Base-by-base conservation (phyloP, 2,113 vertebrate genomes). In the Canis aureus region DNA sequence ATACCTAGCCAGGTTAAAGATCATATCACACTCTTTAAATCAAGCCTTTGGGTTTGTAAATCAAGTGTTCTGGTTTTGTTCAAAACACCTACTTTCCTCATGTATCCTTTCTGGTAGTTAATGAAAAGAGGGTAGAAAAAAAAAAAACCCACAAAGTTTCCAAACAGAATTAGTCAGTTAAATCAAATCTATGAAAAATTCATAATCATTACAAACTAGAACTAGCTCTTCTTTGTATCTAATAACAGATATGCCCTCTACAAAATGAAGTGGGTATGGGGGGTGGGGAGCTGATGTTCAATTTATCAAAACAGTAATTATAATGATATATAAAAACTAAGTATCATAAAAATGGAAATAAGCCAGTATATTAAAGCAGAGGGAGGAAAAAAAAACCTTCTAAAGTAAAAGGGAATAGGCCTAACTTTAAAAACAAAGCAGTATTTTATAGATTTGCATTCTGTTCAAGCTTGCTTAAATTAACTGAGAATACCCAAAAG, bases 221-320 rank as follows among this genome's bases (percentile, higher is more conserved):
- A 35, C 27, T 85, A 74, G 19, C 66, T 90, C 51, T 94, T 94
- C 20, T 23, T 90, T 73, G 5, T 73, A 49, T 82, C n/a, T 90
- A 69, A 53, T 86, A 78, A 90, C n/a, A 96, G 57, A 80, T 38
- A 69, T 13, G 82, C 3, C n/a, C 23, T 73, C 59, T 83, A 79
- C 23, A 87, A 83, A 94, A 92, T 79, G 81, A 85, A 92, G 29
- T 49, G 4, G 57, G 35, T 53, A n/a, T 69, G 67, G 1, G 12
- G 51, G 16, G 4, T 2, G 19, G 10, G 11, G 25, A 12, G 10
- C 35, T 27, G 57, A 84, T 74, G 71, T 76, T 89, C 73, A 87
- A 57, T 87, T 92, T 78, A 93, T 59, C 78, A 91, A 96, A 91
- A 93, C 23, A 94, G 59, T 93, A 94, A 89, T 92, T 84, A 93